Conservation (phyloP, 2,113 vertebrate genomes). For the Nannospalax galili region DNA sequence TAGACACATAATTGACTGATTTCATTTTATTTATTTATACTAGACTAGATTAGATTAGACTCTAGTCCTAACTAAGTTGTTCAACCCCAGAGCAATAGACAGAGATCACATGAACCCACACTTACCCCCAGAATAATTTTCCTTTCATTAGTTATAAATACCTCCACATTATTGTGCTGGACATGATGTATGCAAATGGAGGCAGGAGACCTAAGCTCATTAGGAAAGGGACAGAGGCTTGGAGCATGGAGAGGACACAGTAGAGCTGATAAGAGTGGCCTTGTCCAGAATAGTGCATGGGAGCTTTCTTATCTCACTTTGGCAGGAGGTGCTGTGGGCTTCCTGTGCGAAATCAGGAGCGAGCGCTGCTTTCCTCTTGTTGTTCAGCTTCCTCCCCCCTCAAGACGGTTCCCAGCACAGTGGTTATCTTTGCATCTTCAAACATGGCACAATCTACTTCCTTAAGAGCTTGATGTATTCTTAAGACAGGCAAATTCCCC, state of each 20-base stretch:
- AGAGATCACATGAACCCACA: slow-evolving; percentile 83
- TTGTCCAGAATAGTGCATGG: slow-evolving; percentile 96
- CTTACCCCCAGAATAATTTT: slow-evolving; percentile 85
- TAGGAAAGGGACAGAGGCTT: slow-evolving; percentile 85
- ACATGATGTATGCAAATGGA: slow-evolving; percentile 83
- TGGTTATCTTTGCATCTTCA: slow-evolving; percentile 99
- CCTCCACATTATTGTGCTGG: slow-evolving; percentile 85
- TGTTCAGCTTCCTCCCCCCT: slow-evolving; percentile 99
- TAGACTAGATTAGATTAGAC: slow-evolving; percentile 47
- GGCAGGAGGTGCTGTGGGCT: slow-evolving; percentile 98
- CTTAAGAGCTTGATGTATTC: slow-evolving; percentile 99
- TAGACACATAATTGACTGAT: slow-evolving; percentile 47
- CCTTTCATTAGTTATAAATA: slow-evolving; percentile 87
- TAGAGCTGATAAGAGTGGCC: slow-evolving; percentile 91
- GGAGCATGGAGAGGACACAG: slow-evolving; percentile 86
- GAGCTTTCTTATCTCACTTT: slow-evolving; percentile 98
- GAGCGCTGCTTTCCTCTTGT: slow-evolving; percentile 98
- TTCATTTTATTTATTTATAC: slow-evolving; percentile 86
- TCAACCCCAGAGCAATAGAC: slow-evolving; percentile 81
- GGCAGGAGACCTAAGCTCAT: slow-evolving; percentile 84
- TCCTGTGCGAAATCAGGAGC: slow-evolving; percentile 99
- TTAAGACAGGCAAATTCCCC: slow-evolving; percentile 84
- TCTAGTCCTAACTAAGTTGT: slow-evolving; percentile 82
- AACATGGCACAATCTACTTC: slow-evolving; percentile 99
- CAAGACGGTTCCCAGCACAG: slow-evolving; percentile 99